Base-by-base conservation (phyloP, 2,113 vertebrate species). In the Centrocercus urophasianus region DNA sequence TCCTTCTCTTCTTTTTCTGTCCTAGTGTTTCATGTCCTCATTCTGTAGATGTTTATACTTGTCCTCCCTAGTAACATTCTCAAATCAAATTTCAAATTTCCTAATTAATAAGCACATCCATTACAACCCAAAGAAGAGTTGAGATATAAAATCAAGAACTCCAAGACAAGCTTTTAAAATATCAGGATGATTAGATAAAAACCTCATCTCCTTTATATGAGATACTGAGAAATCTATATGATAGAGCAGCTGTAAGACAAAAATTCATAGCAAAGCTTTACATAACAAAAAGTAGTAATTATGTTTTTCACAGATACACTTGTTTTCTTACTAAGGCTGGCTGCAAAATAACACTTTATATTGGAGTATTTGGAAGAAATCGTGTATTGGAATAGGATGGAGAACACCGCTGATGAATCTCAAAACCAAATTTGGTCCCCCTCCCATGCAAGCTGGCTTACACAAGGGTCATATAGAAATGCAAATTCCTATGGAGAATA, bases 401-500 rank as follows among this genome's bases (percentile, higher is more conserved):
- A 75, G 72, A 93, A 48, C 38, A 64, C 30, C 56, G 61, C 80
- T 61, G 83, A 96, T 86, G 79, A 94, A 93, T 91, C 65, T 91
- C 65, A 82, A 78, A 70, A 45, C 66, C 21, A 71, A 48, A 90
- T 88, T 81, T 93, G 57, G 50, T 91, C 88, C 6, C 28, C 88
- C 88, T 94, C 94, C 90, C 86, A 95, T 75, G 59, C 94, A 96
- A 91, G 86, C 93, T 96, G 93, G 56, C 69, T 96, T 90, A 88
- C 95, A 92, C 92, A 90, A 78, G 94, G 91, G 89, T 94, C 91
- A 86, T 80, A 91, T 83, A 90, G 85, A 93, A 91, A 95, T 94
- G 88, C 79, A 95, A 93, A 96, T 95, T 94, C 88, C 76, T 88
- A 81, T 86, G 88, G 57, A 95, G 47, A 66, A 88, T 83, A 85